Base-by-base conservation (phyloP, 2,113 vertebrate genomes). In the Nerophis ophidion region DNA sequence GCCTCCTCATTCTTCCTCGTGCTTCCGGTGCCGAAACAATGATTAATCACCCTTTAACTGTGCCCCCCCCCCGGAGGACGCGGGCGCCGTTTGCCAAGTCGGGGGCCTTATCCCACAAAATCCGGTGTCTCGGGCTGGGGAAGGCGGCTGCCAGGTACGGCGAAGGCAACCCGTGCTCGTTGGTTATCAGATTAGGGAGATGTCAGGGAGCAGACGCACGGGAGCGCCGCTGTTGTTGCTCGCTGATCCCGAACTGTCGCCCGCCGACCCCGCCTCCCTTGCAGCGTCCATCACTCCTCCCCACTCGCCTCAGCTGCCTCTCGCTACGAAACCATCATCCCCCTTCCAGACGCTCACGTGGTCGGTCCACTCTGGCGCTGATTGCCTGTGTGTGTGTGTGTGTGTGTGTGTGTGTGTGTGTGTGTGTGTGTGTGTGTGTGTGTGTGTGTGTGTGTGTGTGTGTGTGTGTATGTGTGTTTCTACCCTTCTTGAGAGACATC, bases 1-100 rank as follows among this genome's bases (percentile, higher is more conserved):
- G 93, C 92, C 93, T 93, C 92, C 90, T 93, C 93, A 96, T 96
- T 97, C 95, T 95, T 95, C 92, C 92, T 91, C 84, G 92, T 90
- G 91, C 92, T 94, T 91, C 93, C 93, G 87, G 90, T 91, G 91
- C 94, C 94, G 93, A 97, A 99, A 98, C 96, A 96, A 99, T 99
- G 97, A 99, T 99, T 99, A 99, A 99, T 99, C 95, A 97, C 97
- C 95, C 94, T 97, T 98, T 96, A 99, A 97, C 94, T 96, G 95
- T 3, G 2, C 26, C 26, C 26, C 1, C 1, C 96, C 97, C 97
- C 95, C 85, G 76, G 94, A 96, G 97, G 87, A 95, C 87, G 91
- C 44, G 46, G 34, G 92, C 84, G 77, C 91, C 93, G 87, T 93
- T 94, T 96, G 97, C 97, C 96, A 99, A 97, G 93, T 91, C 80